Base-by-base conservation (phyloP, 2,113 vertebrate genomes). In the Falco punctatus region DNA sequence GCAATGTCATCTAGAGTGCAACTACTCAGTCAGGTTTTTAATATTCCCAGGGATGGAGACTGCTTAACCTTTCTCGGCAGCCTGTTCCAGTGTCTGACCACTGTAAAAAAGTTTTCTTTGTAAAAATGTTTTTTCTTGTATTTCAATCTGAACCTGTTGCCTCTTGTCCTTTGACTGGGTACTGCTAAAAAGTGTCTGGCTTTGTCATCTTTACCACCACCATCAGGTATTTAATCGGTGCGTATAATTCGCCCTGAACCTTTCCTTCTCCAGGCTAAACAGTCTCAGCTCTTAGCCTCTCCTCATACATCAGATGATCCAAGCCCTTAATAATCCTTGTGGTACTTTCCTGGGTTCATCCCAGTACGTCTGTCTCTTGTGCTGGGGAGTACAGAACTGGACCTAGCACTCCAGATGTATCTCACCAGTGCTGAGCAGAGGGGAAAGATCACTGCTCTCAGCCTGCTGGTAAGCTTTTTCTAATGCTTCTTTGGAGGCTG, bases 81-180 rank as follows among this genome's bases (percentile, higher is more conserved):
- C 3, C 17, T 64, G 3, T 69, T 70, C 21, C 38, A 32, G 4
- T 54, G 11, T 46, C n/a, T 33, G 30, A 77, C 6, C 21, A 26
- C 5, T 10, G 6, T 22, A 16, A 46, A 48, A 32, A 1, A 0
- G 0, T n/a, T 70, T 44, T 44, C 8, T 44, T 62, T 40, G 44
- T 27, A 42, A 57, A 70, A 33, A 42, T 44, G 1, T 4, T 13
- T 64, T 77, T 70, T 70, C 20, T 48, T 52, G 2, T 51, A 23
- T 59, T 92, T 84, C n/a, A 46, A 0, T 81, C 72, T 67, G 8
- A 51, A 67, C 19, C 9, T 48, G 10, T 27, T 70, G 10, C 7
- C 10, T 80, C 48, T 42, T 38, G 1, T 57, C 52, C 40, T 88
- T 75, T 40, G 21, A 28, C 38, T 51, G 12, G 5, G 7, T 57